phyloP scores from a whole-genome alignment of 1,140 invertebrate species.

The Phymorhynchus buccinoides region DNA sequence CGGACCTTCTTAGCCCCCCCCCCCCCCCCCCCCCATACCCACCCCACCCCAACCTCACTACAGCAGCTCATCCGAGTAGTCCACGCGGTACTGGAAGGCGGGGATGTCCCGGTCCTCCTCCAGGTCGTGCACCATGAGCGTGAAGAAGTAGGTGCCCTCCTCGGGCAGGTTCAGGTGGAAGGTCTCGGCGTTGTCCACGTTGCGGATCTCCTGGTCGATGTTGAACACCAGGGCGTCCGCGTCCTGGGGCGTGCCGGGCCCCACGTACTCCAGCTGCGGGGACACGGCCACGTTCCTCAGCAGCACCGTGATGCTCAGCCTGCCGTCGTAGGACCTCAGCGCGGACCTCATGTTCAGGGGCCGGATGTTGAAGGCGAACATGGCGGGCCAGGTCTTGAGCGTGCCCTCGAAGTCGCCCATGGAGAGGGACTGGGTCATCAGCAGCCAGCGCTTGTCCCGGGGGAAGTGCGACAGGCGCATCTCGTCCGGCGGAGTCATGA shows the following conservation, averaged over 20 bases:
- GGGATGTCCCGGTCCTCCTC: slow-evolving; percentile 63
- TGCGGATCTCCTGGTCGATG: slow-evolving; percentile 65
- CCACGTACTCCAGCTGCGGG: slow-evolving; percentile 62
- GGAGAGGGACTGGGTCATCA: slow-evolving; percentile 60
- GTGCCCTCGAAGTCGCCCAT: slow-evolving; percentile 60
- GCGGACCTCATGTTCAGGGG: slow-evolving; percentile 65
- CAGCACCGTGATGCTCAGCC: slow-evolving; percentile 63
- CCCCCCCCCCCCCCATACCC: no score
- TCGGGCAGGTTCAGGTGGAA: slow-evolving; percentile 64
- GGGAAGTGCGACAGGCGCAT: slow-evolving; percentile 64
- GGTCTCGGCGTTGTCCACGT: slow-evolving; percentile 65
- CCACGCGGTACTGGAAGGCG: slow-evolving; percentile 63
- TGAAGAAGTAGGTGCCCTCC: slow-evolving; percentile 67
- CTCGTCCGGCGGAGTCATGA: slow-evolving; percentile 62
- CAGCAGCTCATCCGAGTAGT: slow-evolving; percentile 63
- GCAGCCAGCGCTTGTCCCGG: slow-evolving; percentile 62
- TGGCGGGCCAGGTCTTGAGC: slow-evolving; percentile 65
- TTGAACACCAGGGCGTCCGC: slow-evolving; percentile 55
- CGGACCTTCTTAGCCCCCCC: no score
- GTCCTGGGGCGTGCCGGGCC: slow-evolving; percentile 59
- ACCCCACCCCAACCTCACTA: no score
- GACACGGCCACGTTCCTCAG: slow-evolving; percentile 62
- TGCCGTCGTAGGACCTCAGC: slow-evolving; percentile 63
- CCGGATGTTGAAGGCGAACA: slow-evolving; percentile 67
- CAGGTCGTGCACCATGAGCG: slow-evolving; percentile 60